A percentile compares a stretch with the other conserved stretches of the same genome.
These are phyloP conservation scores for Parauchenoglanis ngamensis DNA, from an alignment of 2,797 vertebrate species.

Conservation along the genomic window DNA sequence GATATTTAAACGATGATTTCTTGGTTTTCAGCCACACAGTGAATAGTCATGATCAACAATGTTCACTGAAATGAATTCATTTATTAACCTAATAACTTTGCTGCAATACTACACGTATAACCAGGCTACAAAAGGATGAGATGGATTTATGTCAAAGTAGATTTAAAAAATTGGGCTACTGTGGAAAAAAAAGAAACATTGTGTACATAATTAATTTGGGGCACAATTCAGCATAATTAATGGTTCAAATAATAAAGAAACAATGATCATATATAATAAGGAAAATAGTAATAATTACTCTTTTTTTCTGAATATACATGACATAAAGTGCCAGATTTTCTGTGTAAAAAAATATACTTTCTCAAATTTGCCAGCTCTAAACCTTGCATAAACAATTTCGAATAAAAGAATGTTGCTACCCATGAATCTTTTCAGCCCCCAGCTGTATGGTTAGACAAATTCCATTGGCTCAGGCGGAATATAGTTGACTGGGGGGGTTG, in stretches of 20 bases:
- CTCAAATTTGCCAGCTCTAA: constrained; percentile 67
- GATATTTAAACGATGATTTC: not conserved
- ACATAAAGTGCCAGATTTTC: constrained; percentile 80
- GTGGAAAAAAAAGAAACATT: constrained; percentile 47
- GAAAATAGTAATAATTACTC: constrained; percentile 69
- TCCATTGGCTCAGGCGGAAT: constrained; percentile 72
- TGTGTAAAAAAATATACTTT: constrained; percentile 83
- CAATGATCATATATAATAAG: constrained; percentile 58
- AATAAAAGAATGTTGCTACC: constrained; percentile 69
- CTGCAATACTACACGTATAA: constrained; percentile 53
- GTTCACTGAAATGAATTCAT: constrained; percentile 47
- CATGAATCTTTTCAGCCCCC: constrained; percentile 68
- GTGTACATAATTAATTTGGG: constrained; percentile 64
- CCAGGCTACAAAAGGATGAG: constrained; percentile 56
- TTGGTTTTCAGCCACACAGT: not conserved
- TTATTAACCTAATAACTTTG: constrained; percentile 53
- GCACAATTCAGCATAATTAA: constrained; percentile 69
- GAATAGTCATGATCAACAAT: constrained; percentile 7
- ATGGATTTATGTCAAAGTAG: constrained; percentile 42
- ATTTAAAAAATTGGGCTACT: constrained; percentile 45
- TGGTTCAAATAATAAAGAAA: constrained; percentile 63
- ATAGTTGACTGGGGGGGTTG: constrained; percentile 70
- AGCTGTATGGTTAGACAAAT: constrained; percentile 71
- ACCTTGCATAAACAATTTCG: constrained; percentile 75
- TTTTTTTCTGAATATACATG: constrained; percentile 71